Conservation (phyloP, 2,113 vertebrate species). For the Ramphastos sulfuratus region DNA sequence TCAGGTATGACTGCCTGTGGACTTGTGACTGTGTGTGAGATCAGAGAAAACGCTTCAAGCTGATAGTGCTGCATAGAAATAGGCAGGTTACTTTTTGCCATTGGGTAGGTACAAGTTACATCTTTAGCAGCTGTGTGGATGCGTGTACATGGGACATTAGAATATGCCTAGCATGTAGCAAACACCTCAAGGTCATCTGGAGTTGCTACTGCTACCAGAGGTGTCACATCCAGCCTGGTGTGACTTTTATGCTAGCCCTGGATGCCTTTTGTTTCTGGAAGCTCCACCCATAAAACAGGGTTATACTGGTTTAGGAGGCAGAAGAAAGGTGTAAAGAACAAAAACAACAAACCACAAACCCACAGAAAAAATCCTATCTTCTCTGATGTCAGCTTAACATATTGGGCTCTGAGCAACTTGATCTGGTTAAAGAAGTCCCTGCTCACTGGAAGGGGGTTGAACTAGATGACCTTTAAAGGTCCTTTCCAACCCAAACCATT, state of each 20-base stretch:
- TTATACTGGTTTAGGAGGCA: not conserved
- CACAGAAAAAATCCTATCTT: not conserved
- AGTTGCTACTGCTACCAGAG: not conserved
- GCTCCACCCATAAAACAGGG: not conserved
- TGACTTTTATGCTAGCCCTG: not conserved
- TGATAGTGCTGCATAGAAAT: not conserved
- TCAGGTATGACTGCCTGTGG: accelerated
- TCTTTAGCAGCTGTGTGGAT: accelerated
- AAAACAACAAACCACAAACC: not conserved
- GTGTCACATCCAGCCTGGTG: not conserved
- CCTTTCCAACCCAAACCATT: no score
- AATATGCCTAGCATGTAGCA: no score
- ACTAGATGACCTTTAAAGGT: no score
- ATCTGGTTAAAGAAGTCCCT: no score
- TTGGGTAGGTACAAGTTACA: accelerated
- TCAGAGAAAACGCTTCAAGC: not conserved
- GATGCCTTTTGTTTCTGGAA: no score
- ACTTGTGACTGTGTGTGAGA: accelerated
- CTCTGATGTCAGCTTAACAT: no score
- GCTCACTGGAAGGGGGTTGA: no score
- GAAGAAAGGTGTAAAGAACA: not conserved
- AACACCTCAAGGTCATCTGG: not conserved
- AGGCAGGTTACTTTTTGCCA: not conserved
- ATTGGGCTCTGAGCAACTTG: no score
- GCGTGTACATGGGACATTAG: not conserved